Evolutionary conservation across 2,113 vertebrate species (phyloP), one percentile per base, ranked within the genome.

Genomic region (Sander lucioperca): DNA sequence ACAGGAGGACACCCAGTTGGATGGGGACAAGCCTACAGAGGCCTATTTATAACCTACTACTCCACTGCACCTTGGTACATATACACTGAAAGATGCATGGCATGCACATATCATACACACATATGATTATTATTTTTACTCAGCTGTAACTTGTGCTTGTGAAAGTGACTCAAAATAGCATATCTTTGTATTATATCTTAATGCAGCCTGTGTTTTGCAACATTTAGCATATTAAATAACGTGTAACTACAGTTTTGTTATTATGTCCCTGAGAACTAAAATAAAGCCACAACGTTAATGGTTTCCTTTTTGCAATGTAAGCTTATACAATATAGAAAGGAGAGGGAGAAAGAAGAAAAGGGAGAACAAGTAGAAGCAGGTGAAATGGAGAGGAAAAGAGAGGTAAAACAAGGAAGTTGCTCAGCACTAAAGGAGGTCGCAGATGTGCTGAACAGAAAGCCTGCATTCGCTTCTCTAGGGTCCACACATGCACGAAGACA

Each of bases 401-500:
- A 59, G 53, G 61, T 12, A 50, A 70, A 80, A 70, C 30, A 77
- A 83, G 63, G 72, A 86, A 89, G 80, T 69, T 80, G 62, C 79
- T 85, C 68, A 71, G 77, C 79, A 83, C 54, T 68, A 91, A 92
- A 93, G 61, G 86, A 91, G 93, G 93, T 89, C 92, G 89, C 92
- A 92, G 82, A 90, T 91, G 90, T 84, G 80, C 88, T 86, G 86
- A 91, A 91, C 68, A 90, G 85, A 88, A 83, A 89, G 76, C 73
- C 76, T 67, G 86, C 74, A 78, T 59, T 43, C 23, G 74, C 77
- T 86, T 83, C 84, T 88, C 84, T 39, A n/a, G 73, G 78, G 83
- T 69, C 12, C 80, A 80, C 74, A 67, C 79, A 66, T 18, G 23
- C 67, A 79, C 45, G 1, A 27, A 51, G 14, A 21, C 30, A 33